phyloP scores from a whole-genome alignment of 1,140 invertebrate genomes.

The Pseudomyrmex dendroicus region DNA sequence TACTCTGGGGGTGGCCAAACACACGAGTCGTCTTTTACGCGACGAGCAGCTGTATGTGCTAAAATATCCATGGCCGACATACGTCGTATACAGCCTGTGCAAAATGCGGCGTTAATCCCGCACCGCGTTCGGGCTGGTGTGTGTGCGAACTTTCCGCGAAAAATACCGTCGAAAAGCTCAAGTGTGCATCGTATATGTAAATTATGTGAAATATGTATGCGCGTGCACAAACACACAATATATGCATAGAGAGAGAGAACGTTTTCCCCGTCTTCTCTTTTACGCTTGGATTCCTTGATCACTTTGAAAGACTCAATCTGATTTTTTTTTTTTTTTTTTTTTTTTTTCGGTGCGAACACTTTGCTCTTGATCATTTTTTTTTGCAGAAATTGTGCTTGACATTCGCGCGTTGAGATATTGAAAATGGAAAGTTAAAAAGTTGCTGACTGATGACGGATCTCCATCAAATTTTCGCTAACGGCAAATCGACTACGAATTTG shows the following conservation, averaged over 20 bases:
- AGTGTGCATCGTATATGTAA: background rate
- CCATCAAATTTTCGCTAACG: constrained; percentile 40
- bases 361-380: background rate
- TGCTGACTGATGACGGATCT: constrained; percentile 16
- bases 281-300: background rate
- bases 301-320: background rate
- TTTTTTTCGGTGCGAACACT: background rate
- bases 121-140: background rate
- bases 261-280: background rate
- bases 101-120: constrained; percentile 54
- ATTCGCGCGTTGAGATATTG: constrained; percentile 16
- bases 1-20: constrained; percentile 63
- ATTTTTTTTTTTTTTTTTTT: background rate
- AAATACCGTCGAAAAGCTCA: constrained; percentile 13
- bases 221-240: background rate
- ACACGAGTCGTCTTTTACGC: constrained; percentile 48
- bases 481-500: constrained; percentile 48
- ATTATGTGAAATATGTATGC: background rate
- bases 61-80: constrained; percentile 38
- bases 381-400: constrained; percentile 7
- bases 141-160: background rate
- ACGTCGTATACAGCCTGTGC: constrained; percentile 24
- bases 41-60: constrained; percentile 17
- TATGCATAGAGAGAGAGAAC: background rate
- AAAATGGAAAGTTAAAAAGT: constrained; percentile 36